Base-by-base conservation (phyloP, 1,140 invertebrate species). In the Zaprionus africanus region DNA sequence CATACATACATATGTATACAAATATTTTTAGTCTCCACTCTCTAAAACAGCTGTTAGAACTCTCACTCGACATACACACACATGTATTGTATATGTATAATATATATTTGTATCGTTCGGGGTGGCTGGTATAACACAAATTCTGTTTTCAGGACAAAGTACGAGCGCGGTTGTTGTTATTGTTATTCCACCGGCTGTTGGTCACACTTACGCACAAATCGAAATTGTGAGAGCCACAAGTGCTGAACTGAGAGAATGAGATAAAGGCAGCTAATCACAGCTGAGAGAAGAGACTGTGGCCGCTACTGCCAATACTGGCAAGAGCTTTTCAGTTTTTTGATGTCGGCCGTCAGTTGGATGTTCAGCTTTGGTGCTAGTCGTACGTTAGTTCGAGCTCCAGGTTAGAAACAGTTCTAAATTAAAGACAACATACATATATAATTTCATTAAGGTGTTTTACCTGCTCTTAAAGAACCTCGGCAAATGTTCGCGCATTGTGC, bases 311-410 rank as follows among this genome's bases (percentile, higher is more conserved):
- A 78, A 76, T 70, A 31, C 61, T 57, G 78, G 80, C 79, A 82
- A 86, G 70, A 74, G 60, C 41, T 79, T 81, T 84, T 78, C 70
- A 83, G 84, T 88, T 87, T 76, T 87, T 66, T 51, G 41, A 67
- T 57, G 56, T 53, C 63, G 66, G 61, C 34, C 63, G 70, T 80
- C 81, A 87, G 85, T 87, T 80, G 81, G 75, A 81, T 79, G 78
- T 87, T 77, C 62, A 90, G 78, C 83, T 83, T 87, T 84, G 83
- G 70, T 78, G 81, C 76, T 81, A 76, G 76, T 73, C 68, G 85
- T 87, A 74, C 84, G 84, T 51, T 65, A 60, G 68, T 64, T 59
- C 66, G 81, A 88, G 77, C 82, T 87, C 78, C 74, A 72, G 59
- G 77, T 63, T 54, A 78, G 59, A 54, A 53, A 67, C 60, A 53